Conservation (phyloP, 2,113 vertebrate genomes). For the Melozone crissalis region DNA sequence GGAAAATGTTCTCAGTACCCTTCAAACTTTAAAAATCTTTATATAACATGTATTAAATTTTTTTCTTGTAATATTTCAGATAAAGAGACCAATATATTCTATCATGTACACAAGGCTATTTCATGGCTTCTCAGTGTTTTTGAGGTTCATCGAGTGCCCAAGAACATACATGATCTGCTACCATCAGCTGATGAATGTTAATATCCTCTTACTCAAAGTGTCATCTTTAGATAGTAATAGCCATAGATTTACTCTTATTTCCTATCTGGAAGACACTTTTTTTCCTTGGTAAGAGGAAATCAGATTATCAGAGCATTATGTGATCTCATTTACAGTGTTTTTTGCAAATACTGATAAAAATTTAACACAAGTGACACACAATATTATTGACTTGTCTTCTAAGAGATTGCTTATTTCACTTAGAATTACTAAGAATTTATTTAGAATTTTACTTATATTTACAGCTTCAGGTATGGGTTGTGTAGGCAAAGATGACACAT, state of each 20-base stretch:
- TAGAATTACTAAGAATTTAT: background rate
- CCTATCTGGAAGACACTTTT: background rate
- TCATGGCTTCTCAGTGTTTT: background rate
- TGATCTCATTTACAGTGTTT: background rate
- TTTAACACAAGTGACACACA: background rate
- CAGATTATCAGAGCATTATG: background rate
- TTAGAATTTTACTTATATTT: background rate
- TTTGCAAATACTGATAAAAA: background rate
- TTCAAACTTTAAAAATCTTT: background rate
- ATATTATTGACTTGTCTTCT: background rate
- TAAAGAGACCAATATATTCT: background rate
- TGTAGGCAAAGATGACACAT: background rate
- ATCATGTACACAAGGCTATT: background rate
- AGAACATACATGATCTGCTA: background rate
- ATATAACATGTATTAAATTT: background rate
- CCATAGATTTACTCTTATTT: background rate
- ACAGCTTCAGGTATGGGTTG: background rate
- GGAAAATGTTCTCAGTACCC: background rate
- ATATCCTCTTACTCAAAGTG: constrained; percentile 31
- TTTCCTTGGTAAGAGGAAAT: background rate
- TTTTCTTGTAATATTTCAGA: background rate
- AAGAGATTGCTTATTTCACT: background rate
- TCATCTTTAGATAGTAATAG: background rate
- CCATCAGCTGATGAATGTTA: constrained; percentile 28
- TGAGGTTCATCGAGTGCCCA: constrained; percentile 1